Percentiles rank a stretch among this genome's conserved stretches.
Conservation (phyloP, 64 coral and sea anemone genomes). For the Montipora efflorescens region DNA sequence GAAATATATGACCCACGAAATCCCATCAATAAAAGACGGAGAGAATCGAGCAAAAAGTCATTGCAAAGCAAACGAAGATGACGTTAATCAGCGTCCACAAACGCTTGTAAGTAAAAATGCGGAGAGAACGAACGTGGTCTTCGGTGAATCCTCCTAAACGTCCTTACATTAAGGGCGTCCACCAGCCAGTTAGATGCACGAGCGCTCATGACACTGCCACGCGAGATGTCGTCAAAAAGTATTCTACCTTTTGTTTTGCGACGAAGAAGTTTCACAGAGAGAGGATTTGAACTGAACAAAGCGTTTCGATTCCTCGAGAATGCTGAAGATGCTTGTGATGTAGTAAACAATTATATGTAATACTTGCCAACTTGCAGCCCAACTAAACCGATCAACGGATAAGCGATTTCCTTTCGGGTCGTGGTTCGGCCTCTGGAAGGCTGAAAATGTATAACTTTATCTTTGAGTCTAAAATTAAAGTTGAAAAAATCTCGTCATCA, state of each 20-base stretch:
- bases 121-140: constrained; percentile 1
- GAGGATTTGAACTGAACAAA: background rate
- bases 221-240: background rate
- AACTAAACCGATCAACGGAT: no score
- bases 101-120: background rate
- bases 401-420: no score
- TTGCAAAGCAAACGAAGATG: constrained; percentile 68
- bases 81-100: background rate
- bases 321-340: background rate
- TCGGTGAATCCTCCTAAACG: background rate
- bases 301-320: background rate
- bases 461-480: no score
- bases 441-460: no score
- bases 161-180: background rate
- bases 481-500: no score
- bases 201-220: no score
- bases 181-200: background rate
- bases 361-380: no score
- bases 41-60: constrained; percentile 91
- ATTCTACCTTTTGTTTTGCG: background rate
- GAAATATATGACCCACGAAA: constrained; percentile 98
- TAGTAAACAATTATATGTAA: background rate
- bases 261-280: background rate
- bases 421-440: no score
- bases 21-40: constrained; percentile 93